Evolutionary conservation across 92 coral and sea anemone genomes (phyloP).

Genomic region (Micromussa lordhowensis): DNA sequence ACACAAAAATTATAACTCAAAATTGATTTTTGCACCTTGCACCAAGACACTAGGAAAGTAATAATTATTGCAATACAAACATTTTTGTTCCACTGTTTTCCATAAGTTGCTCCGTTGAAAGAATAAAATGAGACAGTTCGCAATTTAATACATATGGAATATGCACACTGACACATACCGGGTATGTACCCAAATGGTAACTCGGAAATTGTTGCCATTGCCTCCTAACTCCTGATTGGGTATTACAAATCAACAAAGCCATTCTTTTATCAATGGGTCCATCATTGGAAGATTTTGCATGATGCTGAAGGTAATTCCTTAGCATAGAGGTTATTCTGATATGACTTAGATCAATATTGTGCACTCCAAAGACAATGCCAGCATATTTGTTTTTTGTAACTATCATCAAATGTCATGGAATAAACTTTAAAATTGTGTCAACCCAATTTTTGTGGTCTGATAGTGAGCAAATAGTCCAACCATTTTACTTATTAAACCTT

Average conservation of each 20-base stretch:
- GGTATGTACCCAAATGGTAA: not conserved
- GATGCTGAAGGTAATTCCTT: not conserved
- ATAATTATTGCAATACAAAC: not conserved
- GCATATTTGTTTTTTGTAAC: not conserved
- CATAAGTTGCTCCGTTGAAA: not conserved
- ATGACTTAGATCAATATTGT: not conserved
- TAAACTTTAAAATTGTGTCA: not conserved
- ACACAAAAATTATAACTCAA: not conserved
- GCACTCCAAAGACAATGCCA: not conserved
- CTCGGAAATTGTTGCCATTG: not conserved
- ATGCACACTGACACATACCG: not conserved
- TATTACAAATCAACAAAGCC: not conserved
- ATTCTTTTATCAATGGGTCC: not conserved
- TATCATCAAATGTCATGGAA: not conserved
- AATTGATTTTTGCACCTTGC: not conserved
- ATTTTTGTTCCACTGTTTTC: not conserved
- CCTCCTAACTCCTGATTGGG: not conserved
- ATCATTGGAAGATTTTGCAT: not conserved
- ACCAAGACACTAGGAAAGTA: not conserved
- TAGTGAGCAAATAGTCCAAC: not conserved
- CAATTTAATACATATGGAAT: not conserved
- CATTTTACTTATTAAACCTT: not conserved
- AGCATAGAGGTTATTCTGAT: not conserved
- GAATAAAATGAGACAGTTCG: not conserved
- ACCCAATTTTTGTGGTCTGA: not conserved